Evolutionary conservation across 2,888 invertebrate species (phyloP), one percentile per base, ranked within the genome.

Genomic region (Drosophila pseudotalamancana): DNA sequence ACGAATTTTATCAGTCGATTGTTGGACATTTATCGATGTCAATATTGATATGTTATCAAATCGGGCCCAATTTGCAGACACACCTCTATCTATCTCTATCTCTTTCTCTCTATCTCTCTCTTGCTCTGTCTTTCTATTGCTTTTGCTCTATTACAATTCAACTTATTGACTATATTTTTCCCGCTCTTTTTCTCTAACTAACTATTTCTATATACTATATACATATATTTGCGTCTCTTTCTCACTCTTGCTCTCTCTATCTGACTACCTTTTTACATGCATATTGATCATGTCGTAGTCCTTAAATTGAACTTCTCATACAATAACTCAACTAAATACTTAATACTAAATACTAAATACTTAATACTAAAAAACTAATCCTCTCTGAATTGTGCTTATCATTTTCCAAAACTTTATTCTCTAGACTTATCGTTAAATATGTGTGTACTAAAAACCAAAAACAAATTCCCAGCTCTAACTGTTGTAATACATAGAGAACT

Each of bases 271-370:
- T 50, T 59, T 56, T 55, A 62, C 66, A 57, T 63, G 71, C 76
- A 64, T 76, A 76, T 59, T 72, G 72, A 72, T 71, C 77, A 76
- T 76, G 77, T 76, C 72, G 72, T 72, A 76, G 72, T 76, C 66
- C 49, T 72, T 51, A 35, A 72, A 66, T 73, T 77, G 67, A 73
- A 66, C 61, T 66, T 77, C 23, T 45, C 60, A 76, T 65, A 57
- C 46, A 53, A 60, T 48, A 49, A 37, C n/a, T 35, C 6, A 46
- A 42, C 6, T 43, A 18, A 68, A 60, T 39, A 56, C 53, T 56
- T 53, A 61, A 23, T 55, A 62, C 53, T 62, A 23, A 49, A 43
- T 61, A 50, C 49, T 48, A 21, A 45, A 40, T 29, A 48, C 37
- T 37, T 50, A 25, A 37, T 27, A 45, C 48, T 37, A 29, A 39